Conservation (phyloP, 2,113 vertebrate species). For the Pterophyllum scalare region DNA sequence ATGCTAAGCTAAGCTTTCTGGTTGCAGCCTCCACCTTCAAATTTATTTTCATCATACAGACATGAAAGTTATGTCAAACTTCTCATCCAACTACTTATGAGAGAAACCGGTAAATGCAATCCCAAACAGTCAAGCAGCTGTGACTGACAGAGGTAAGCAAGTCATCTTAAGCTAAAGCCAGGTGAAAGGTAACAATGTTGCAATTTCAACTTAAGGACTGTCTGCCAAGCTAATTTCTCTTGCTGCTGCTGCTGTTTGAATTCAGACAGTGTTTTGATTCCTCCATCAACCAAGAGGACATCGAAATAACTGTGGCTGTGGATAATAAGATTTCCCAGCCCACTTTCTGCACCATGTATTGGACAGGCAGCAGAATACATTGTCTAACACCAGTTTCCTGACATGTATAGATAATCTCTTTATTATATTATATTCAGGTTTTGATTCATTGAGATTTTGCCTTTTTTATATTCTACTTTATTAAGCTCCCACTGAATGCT, state of each 20-base stretch:
- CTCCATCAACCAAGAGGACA: not conserved
- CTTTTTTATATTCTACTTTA: not conserved
- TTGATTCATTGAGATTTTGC: not conserved
- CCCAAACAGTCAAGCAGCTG: not conserved
- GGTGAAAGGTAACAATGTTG: not conserved
- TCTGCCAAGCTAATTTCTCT: fast-evolving
- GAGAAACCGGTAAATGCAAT: not conserved
- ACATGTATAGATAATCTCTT: not conserved
- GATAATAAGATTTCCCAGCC: too few species aligned
- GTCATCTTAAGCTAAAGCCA: too few species aligned
- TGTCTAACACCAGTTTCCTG: too few species aligned
- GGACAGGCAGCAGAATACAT: too few species aligned
- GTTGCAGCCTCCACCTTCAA: not conserved
- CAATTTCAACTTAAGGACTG: not conserved
- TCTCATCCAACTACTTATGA: not conserved
- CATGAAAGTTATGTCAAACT: not conserved
- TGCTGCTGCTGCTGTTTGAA: fast-evolving
- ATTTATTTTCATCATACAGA: not conserved
- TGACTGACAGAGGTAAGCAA: not conserved
- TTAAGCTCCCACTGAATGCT: not conserved
- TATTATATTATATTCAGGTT: not conserved
- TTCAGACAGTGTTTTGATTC: not conserved
- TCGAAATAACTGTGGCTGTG: not conserved
- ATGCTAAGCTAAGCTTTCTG: not conserved
- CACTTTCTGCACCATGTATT: too few species aligned